Evolutionary conservation across 1,140 invertebrate genomes (phyloP), one percentile per base, ranked within the genome.

Genomic region (Ips nitidus): DNA sequence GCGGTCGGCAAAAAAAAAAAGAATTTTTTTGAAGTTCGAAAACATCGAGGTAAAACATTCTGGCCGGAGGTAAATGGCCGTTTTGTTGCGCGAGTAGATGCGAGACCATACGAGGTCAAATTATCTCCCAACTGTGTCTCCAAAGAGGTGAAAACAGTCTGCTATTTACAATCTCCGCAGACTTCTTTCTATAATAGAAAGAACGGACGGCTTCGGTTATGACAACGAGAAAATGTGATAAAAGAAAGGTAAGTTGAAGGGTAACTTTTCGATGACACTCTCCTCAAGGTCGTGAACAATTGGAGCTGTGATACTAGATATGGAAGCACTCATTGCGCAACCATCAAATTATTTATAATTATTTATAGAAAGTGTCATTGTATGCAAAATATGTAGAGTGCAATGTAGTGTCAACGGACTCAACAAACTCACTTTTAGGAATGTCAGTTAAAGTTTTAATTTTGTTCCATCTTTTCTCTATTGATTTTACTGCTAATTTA

Each of bases 81-180:
- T 52, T 62, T 67, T 67, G 65, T 58, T 60, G 56, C 66, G 62
- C 71, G 67, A 70, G 71, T 67, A 70, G 67, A 73, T 62, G 62
- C 71, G 71, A 73, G 68, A 66, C 61, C 53, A 58, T 73, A 73
- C 71, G 71, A 73, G 71, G 71, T 73, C 71, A 73, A 66, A 73
- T 72, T 72, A 72, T 73, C 52, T 69, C 62, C 67, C 67, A 73
- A 73, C 52, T 70, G 71, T 63, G 71, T 73, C 71, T 70, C 67
- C 66, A 58, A 64, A 73, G 68, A 73, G 68, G 63, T 73, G 71
- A 73, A 73, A 73, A 73, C 71, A 70, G 71, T 68, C 50, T 57
- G 64, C 66, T 73, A 65, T 70, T 73, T 70, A 73, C 71, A 70
- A 73, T 73, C 71, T 73, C 71, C 69, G 71, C 65, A 50, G 67